phyloP scores from a whole-genome alignment of 2,113 vertebrate species.

The Calonectris borealis region DNA sequence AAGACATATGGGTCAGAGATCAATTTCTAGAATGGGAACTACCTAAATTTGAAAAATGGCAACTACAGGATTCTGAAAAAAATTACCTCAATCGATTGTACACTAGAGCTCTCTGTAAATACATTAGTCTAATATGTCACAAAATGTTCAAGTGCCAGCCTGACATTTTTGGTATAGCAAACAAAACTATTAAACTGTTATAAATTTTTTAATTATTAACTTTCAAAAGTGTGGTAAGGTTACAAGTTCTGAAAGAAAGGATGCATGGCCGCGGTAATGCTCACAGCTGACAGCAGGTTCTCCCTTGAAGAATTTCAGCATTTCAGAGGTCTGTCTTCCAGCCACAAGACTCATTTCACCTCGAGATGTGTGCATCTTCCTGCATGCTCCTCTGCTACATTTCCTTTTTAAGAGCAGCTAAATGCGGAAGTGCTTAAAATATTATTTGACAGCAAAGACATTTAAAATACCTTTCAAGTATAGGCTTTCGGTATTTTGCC shows the following conservation, averaged over 20 bases:
- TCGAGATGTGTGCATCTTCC: neutral
- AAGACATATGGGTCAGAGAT: neutral
- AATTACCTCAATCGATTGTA: neutral
- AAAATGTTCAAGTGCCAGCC: neutral
- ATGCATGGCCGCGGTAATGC: neutral
- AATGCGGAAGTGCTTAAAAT: neutral
- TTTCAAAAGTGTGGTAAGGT: neutral
- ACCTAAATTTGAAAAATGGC: neutral
- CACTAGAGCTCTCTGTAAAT: neutral
- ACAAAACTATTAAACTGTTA: neutral
- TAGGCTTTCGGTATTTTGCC: neutral
- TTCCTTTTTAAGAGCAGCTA: neutral
- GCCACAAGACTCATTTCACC: neutral
- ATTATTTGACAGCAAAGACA: neutral
- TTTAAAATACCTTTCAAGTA: neutral
- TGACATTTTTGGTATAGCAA: neutral
- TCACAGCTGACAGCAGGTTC: neutral
- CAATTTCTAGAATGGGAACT: neutral
- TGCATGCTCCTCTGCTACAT: rapidly evolving
- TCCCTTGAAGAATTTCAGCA: neutral
- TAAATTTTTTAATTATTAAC: neutral
- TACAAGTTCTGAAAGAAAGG: neutral
- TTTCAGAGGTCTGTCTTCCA: neutral
- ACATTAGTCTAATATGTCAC: neutral
- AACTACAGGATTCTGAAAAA: neutral